Percentiles rank a stretch among this genome's conserved stretches.
Conservation (phyloP, 2,888 invertebrate species). For the Hydriomena furcata region DNA sequence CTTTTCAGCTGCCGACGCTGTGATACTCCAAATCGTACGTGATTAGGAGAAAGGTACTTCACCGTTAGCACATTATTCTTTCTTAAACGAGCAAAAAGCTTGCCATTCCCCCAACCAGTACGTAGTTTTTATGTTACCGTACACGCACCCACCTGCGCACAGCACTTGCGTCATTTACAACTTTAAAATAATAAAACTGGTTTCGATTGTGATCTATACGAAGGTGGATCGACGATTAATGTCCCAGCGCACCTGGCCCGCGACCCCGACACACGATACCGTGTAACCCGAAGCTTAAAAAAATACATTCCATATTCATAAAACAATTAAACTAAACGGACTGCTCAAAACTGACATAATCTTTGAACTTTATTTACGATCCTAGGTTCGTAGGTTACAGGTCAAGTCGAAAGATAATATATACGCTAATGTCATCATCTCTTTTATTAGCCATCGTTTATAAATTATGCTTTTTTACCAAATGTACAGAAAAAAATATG, state of each 20-base stretch:
- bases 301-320: conserved; percentile 57
- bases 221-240: conserved; percentile 76
- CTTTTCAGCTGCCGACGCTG: no score
- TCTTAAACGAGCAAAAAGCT: conserved; percentile 28
- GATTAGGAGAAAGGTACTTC: no score
- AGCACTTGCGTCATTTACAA: conserved; percentile 81
- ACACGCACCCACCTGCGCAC: conserved; percentile 73
- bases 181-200: conserved; percentile 82
- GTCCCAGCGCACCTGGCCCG: conserved; percentile 70
- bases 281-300: conserved; percentile 53
- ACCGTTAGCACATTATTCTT: not conserved
- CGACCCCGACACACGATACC: conserved; percentile 49
- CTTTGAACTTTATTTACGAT: conserved; percentile 31
- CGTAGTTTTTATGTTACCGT: conserved; percentile 58
- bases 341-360: conserved; percentile 53
- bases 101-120: conserved; percentile 44
- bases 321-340: conserved; percentile 51
- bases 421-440: conserved; percentile 31
- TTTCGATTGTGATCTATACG: conserved; percentile 81
- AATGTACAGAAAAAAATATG: no score
- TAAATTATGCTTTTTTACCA: conserved; percentile 18
- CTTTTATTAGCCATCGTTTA: conserved; percentile 25
- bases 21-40: no score
- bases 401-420: conserved; percentile 31
- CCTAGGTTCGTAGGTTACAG: conserved; percentile 33